Evolutionary conservation across 2,113 vertebrate species (phyloP).

Genomic region (Oryzias celebensis): DNA sequence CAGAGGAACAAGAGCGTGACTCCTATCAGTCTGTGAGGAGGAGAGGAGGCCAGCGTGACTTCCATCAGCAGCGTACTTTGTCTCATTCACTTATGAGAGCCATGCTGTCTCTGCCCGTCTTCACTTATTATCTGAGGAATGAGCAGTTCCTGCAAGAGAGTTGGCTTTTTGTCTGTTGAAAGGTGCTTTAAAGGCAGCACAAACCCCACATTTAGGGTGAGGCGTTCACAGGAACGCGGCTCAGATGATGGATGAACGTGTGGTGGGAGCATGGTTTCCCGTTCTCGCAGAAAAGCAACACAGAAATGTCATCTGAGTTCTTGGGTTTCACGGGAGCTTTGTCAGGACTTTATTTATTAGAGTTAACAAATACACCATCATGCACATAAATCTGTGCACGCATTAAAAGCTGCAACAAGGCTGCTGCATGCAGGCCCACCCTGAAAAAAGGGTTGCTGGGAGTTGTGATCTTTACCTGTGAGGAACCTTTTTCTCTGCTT

Average conservation of each 20-base stretch:
- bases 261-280: slow-evolving; percentile 22
- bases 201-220: slow-evolving; percentile 35
- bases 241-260: slow-evolving; percentile 45
- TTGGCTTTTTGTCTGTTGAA: slow-evolving; percentile 21
- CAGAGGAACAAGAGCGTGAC: slow-evolving; percentile 27
- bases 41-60: slow-evolving; percentile 43
- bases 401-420: too few relatives aligned
- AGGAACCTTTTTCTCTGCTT: too few relatives aligned
- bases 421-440: too few relatives aligned
- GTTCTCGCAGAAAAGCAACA: slow-evolving; percentile 24
- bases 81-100: slow-evolving; percentile 29
- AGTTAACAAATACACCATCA: too few relatives aligned
- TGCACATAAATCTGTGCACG: too few relatives aligned
- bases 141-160: slow-evolving; percentile 12
- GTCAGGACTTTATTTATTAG: not conserved
- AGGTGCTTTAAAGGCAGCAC: slow-evolving; percentile 24
- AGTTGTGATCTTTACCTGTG: too few relatives aligned
- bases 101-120: slow-evolving; percentile 9
- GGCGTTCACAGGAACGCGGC: slow-evolving; percentile 24
- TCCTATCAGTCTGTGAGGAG: slow-evolving; percentile 41
- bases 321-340: slow-evolving; percentile 1
- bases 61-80: slow-evolving; percentile 31
- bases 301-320: slow-evolving; percentile 28
- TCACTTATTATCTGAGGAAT: slow-evolving; percentile 20
- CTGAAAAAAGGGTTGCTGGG: too few relatives aligned